Conservation (phyloP, 2,113 vertebrate species). For the Cricetomys ansorgei region DNA sequence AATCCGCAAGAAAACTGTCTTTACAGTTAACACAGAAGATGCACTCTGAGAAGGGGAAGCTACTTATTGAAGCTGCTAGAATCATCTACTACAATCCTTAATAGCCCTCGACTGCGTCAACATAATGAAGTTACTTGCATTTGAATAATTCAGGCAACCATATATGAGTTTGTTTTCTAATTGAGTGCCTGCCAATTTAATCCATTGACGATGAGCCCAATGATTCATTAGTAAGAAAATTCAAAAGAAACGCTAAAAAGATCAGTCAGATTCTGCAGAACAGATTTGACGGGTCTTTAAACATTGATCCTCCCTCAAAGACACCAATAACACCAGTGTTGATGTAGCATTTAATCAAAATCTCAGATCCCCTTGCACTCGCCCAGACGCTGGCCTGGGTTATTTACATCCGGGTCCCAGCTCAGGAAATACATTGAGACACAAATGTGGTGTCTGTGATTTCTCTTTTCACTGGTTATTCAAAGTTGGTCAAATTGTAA, state of each 20-base stretch:
- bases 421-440: conserved; percentile 72
- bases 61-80: conserved; percentile 61
- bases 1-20: conserved; percentile 13
- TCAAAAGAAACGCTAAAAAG: conserved; percentile 74
- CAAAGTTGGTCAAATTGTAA: conserved; percentile 68
- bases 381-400: conserved; percentile 28
- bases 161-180: conserved; percentile 71
- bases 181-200: conserved; percentile 81
- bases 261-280: conserved; percentile 75
- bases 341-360: conserved; percentile 68
- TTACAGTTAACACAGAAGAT: conserved; percentile 62
- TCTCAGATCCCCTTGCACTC: conserved; percentile 74
- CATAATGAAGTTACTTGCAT: conserved; percentile 65
- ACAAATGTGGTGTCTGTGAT: conserved; percentile 62
- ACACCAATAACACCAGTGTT: conserved; percentile 75
- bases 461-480: conserved; percentile 72
- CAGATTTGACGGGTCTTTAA: conserved; percentile 81
- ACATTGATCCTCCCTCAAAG: conserved; percentile 78
- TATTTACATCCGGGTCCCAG: conserved; percentile 68
- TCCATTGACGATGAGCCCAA: conserved; percentile 79
- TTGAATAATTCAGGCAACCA: conserved; percentile 72
- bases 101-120: conserved; percentile 46
- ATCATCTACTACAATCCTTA: conserved; percentile 65
- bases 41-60: background rate
- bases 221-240: conserved; percentile 76